Evolutionary conservation across 1,140 invertebrate species (phyloP).

Genomic region (Dinothrombium tinctorium): DNA sequence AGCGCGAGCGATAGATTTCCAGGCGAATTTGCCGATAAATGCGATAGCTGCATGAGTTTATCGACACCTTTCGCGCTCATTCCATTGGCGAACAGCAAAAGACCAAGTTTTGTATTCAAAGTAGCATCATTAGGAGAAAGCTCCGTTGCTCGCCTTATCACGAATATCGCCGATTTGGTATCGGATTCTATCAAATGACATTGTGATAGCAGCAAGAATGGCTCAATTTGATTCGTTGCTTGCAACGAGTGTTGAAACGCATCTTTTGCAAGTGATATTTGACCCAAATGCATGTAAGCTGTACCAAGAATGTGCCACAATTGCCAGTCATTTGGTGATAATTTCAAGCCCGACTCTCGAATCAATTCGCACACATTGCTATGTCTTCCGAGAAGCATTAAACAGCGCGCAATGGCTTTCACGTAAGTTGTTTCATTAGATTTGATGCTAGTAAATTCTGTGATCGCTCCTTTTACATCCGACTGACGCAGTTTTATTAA

Average conservation of each 20-base stretch:
- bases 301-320: conserved; percentile 9
- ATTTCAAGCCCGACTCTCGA: conserved; percentile 8
- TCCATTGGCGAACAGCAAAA: conserved; percentile 21
- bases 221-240: conserved; percentile 9
- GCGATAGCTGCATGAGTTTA: conserved; percentile 7
- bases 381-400: conserved; percentile 9
- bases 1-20: conserved; percentile 13
- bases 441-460: conserved; percentile 5
- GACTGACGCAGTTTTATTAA: conserved; percentile 28
- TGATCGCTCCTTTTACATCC: conserved; percentile 42
- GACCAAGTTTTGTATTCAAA: conserved; percentile 23
- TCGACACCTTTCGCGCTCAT: conserved; percentile 14
- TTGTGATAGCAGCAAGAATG: conserved; percentile 7
- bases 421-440: conserved; percentile 5
- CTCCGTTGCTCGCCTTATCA: conserved; percentile 10
- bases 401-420: conserved; percentile 10
- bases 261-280: conserved; percentile 9
- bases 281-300: conserved; percentile 7
- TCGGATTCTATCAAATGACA: conserved; percentile 9
- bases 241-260: conserved; percentile 11
- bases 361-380: conserved; percentile 9
- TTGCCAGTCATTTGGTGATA: conserved; percentile 11
- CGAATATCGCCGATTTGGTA: conserved; percentile 11
- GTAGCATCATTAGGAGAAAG: conserved; percentile 25
- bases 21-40: conserved; percentile 1